phyloP scores from a whole-genome alignment of 1,140 invertebrate genomes.

The Harpegnathos saltator region DNA sequence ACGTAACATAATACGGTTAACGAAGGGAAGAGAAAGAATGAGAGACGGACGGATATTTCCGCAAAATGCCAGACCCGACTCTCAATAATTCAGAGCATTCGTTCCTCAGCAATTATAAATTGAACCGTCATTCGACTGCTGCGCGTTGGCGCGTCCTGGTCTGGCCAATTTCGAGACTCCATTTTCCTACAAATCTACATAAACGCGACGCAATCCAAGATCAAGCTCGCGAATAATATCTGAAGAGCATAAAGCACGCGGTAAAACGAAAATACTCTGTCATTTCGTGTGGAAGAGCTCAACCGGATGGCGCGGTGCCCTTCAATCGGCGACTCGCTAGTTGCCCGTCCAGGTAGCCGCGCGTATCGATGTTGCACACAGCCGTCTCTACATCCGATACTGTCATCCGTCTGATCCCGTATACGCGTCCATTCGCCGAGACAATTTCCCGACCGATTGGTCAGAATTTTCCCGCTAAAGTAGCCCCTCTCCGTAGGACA shows the following conservation, averaged over 20 bases:
- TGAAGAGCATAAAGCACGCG: no score
- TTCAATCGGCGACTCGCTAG: neutral
- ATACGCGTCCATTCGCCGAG: neutral
- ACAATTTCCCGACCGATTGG: conserved; percentile 37
- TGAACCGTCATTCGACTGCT: no score
- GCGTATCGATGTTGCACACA: conserved; percentile 11
- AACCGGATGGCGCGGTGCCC: neutral
- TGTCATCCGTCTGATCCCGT: conserved; percentile 2
- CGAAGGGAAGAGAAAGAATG: neutral
- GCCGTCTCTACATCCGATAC: neutral
- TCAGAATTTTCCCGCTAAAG: conserved; percentile 44
- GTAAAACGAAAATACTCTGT: no score
- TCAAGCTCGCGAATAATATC: neutral
- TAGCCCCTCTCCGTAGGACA: conserved; percentile 2
- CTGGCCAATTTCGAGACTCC: no score
- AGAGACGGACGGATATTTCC: neutral
- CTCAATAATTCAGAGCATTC: no score
- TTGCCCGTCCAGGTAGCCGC: neutral
- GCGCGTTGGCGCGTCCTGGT: no score
- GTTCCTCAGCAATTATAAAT: no score
- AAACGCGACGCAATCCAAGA: neutral
- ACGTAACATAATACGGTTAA: no score
- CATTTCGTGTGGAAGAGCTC: no score
- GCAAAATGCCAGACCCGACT: neutral
- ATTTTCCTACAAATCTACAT: neutral